phyloP scores from a whole-genome alignment of 2,888 invertebrate species.

The Ornithoptera alexandrae region DNA sequence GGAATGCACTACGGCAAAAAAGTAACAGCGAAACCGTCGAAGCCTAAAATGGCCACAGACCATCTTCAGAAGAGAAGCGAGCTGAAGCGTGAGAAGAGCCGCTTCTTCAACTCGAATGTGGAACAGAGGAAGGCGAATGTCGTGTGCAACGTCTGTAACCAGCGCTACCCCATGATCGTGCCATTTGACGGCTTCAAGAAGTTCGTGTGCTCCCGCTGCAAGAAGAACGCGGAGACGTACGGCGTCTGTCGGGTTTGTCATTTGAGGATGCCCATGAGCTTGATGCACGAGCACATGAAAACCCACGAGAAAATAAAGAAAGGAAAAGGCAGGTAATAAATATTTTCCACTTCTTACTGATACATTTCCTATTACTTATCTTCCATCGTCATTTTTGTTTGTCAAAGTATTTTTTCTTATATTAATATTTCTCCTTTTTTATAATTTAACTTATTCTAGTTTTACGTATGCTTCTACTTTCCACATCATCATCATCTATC shows the following conservation, averaged over 20 bases:
- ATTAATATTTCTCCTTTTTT: too few relatives aligned
- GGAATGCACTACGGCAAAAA: conserved; percentile 14
- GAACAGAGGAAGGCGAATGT: conserved; percentile 38
- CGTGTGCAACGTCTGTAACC: conserved; percentile 39
- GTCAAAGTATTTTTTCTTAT: too few relatives aligned
- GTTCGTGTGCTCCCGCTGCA: conserved; percentile 54
- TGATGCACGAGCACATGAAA: conserved; percentile 40
- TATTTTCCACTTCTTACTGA: too few relatives aligned
- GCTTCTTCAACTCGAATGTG: conserved; percentile 30
- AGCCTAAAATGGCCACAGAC: conserved; percentile 29
- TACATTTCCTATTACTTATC: too few relatives aligned
- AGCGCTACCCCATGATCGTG: conserved; percentile 46
- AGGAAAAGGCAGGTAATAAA: conserved; percentile 39
- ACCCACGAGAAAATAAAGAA: conserved; percentile 40
- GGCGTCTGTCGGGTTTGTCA: conserved; percentile 40
- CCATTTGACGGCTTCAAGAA: conserved; percentile 37
- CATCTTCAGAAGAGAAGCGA: conserved; percentile 28
- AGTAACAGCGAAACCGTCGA: conserved; percentile 4
- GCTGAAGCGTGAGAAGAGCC: conserved; percentile 22
- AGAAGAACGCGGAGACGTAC: conserved; percentile 40
- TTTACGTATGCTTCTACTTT: conserved; percentile 28
- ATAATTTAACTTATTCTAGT: conserved; percentile 10
- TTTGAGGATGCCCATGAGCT: conserved; percentile 34
- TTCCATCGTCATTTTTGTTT: too few relatives aligned
- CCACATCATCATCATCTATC: conserved; percentile 6